phyloP scores from a whole-genome alignment of 2,888 invertebrate genomes.

The Coleophora flavipennella region DNA sequence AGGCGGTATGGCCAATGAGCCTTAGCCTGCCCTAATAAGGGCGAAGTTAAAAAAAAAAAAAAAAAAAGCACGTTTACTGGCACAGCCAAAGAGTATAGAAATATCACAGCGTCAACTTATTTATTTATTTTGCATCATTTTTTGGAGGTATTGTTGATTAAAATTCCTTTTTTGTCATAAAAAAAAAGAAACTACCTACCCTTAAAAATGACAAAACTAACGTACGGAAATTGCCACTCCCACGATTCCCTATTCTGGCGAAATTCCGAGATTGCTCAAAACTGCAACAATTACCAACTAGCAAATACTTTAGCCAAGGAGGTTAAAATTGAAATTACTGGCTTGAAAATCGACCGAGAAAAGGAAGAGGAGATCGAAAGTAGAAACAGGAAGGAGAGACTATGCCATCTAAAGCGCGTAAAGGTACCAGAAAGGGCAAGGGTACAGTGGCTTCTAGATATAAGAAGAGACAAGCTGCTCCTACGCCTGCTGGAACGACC shows the following conservation, averaged over 20 bases:
- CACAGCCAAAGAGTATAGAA: too few species aligned
- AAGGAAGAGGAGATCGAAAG: constrained; percentile 37
- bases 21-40: too few species aligned
- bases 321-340: constrained; percentile 31
- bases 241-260: constrained; percentile 84
- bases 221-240: constrained; percentile 79
- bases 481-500: constrained; percentile 35
- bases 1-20: too few species aligned
- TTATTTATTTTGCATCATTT: too few species aligned
- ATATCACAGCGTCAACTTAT: too few species aligned
- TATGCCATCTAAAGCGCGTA: constrained; percentile 54
- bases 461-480: constrained; percentile 55
- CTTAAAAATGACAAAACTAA: constrained; percentile 69
- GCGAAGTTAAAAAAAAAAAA: too few species aligned
- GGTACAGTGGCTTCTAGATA: constrained; percentile 74
- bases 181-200: too few species aligned
- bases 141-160: too few species aligned
- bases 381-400: constrained; percentile 45
- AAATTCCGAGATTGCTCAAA: constrained; percentile 79
- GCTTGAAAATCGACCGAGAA: constrained; percentile 42
- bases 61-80: too few species aligned
- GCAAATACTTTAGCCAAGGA: constrained; percentile 47
- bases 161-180: too few species aligned
- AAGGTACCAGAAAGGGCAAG: constrained; percentile 70
- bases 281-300: constrained; percentile 83